Evolutionary conservation across 2,888 invertebrate genomes (phyloP).

Genomic region (Oscheius sp.): DNA sequence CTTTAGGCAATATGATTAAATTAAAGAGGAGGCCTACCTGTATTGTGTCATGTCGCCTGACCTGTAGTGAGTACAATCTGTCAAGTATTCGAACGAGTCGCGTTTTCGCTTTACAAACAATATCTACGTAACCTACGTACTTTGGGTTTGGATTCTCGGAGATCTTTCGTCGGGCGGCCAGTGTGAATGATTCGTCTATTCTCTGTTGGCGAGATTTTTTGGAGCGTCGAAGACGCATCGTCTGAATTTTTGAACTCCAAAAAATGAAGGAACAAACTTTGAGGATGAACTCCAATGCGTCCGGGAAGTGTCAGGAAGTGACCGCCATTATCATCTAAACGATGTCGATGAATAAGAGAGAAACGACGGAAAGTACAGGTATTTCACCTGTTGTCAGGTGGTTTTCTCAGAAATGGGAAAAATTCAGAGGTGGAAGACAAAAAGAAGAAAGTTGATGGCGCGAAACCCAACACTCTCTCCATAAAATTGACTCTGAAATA

Average conservation of each 20-base stretch:
- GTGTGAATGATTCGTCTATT: conserved; percentile 53
- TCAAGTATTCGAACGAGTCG: too few species aligned
- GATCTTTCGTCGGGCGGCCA: conserved; percentile 44
- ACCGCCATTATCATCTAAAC: not conserved
- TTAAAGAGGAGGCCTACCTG: too few species aligned
- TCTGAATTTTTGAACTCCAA: conserved; percentile 33
- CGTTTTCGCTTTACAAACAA: too few species aligned
- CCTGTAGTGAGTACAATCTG: too few species aligned
- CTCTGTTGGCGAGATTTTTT: conserved; percentile 52
- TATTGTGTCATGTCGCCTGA: too few species aligned
- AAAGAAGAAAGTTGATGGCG: conserved; percentile 15
- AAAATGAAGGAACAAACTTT: not conserved
- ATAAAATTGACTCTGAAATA: not conserved
- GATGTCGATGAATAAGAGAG: not conserved
- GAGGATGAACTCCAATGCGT: conserved; percentile 34
- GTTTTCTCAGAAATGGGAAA: not conserved
- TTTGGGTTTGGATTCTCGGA: conserved; percentile 32
- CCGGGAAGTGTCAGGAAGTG: conserved; percentile 18
- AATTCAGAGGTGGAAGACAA: conserved; percentile 9
- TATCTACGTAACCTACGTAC: too few species aligned
- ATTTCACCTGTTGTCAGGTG: not conserved
- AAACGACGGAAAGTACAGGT: too few species aligned
- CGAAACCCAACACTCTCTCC: not conserved
- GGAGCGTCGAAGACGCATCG: conserved; percentile 51
- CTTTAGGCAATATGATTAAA: too few species aligned